Base-by-base conservation (phyloP, 2,113 vertebrate species). In the Lethenteron camtschaticum region DNA sequence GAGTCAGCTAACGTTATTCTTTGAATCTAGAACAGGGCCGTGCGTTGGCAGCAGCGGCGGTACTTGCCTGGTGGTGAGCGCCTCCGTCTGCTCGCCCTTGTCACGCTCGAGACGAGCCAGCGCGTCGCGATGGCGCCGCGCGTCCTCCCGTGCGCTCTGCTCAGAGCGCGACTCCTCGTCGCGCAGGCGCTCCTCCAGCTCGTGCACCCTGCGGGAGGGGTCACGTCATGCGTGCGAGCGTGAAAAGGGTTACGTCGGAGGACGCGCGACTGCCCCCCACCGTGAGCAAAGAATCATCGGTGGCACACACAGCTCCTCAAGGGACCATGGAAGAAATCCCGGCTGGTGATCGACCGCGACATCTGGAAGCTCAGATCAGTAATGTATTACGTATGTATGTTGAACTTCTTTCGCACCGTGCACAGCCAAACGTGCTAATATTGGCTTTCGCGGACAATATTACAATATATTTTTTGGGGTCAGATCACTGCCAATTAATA, bases 171-270 rank as follows among this genome's bases (percentile, higher is more conserved):
- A 81, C 79, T 97, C 91, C 79, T 96, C 89, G 73, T 97, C 92
- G 78, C 90, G 95, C 74, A 96, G 73, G 73, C 90, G 85, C 78
- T 97, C 92, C 78, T 97, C 92, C 70, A 96, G 79, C 71, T 95
- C 91, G 12, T 97, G 81, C 69, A 97, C 88, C 79, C 91, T 96
- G 77, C 60, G 16, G 10, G 18, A 12, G 12, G 12, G 5, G 56
- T 16, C 41, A 41, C 41, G 41, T 41, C 41, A 41, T 7, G 41
- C 41, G 41, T 41, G 41, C 6, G 41, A 41, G 41, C 41, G 41
- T 41, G 5, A 41, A 41, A 7, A 41, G 41, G 41, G 41, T 41
- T 41, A 41, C 41, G 41, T 41, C 41, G 41, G 41, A 41, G 41
- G 41, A 41, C 41, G 41, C 12, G 56, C 10, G n/a, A 9, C 68